These are phyloP conservation scores for Stercorarius parasiticus DNA, from an alignment of 2,113 vertebrate genomes.

Conservation along the genomic window DNA sequence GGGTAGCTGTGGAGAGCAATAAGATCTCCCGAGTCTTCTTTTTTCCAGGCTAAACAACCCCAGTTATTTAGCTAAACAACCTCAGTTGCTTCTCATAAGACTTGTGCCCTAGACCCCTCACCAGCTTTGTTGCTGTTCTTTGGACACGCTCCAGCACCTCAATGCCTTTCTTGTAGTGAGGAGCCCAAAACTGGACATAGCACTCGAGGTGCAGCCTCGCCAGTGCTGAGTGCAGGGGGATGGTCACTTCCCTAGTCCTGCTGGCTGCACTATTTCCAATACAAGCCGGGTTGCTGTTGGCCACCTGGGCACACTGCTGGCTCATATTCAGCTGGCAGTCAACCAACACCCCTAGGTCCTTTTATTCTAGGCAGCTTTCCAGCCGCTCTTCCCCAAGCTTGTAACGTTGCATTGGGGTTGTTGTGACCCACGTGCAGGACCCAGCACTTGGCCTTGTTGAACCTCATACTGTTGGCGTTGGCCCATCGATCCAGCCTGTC, in stretches of 20 bases:
- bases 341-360: neutral
- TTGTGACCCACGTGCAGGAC: neutral
- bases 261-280: fast-evolving
- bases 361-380: neutral
- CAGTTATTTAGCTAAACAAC: neutral
- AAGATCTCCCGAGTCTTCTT: neutral
- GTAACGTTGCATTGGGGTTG: fast-evolving
- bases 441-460: fast-evolving
- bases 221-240: fast-evolving
- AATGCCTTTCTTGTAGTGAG: neutral
- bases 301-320: neutral
- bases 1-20: neutral
- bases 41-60: neutral
- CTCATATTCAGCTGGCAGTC: neutral
- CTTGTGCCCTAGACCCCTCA: neutral
- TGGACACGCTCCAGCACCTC: neutral
- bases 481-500: neutral
- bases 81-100: neutral
- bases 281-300: neutral
- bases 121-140: neutral
- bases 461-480: fast-evolving
- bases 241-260: fast-evolving
- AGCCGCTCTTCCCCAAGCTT: neutral
- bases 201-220: neutral
- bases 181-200: neutral